Percentiles rank a stretch among this genome's conserved stretches.
Conservation (phyloP, 2,113 vertebrate genomes). For the Xiphophorus couchianus region DNA sequence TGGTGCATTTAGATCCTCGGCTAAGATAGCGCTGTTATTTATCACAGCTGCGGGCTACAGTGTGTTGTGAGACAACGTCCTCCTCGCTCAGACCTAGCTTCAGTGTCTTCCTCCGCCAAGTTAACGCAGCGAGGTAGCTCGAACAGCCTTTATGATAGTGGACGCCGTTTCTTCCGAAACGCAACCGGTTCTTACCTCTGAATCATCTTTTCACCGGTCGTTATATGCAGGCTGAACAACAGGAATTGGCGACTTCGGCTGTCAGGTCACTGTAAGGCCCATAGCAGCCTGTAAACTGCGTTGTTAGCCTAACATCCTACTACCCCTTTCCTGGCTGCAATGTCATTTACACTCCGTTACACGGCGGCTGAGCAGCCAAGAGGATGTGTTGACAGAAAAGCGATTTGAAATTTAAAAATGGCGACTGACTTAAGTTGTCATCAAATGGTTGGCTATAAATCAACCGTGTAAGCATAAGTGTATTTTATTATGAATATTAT, state of each 20-base stretch:
- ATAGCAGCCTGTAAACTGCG: slow-evolving; percentile 29
- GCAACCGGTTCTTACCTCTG: slow-evolving; percentile 46
- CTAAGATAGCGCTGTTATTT: slow-evolving; percentile 9
- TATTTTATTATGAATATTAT: neutral
- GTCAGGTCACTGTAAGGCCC: slow-evolving; percentile 66
- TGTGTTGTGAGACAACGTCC: slow-evolving; percentile 16
- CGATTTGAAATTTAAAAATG: slow-evolving; percentile 63
- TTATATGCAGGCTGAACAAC: slow-evolving; percentile 15
- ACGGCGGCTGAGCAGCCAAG: slow-evolving; percentile 1
- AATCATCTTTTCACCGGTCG: slow-evolving; percentile 23
- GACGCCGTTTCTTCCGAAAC: neutral
- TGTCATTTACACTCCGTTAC: slow-evolving; percentile 50
- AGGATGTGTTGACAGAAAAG: slow-evolving; percentile 11
- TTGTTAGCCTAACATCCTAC: slow-evolving; percentile 38
- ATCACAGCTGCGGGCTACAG: slow-evolving; percentile 2
- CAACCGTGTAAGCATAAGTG: slow-evolving; percentile 26
- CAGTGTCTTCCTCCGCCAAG: slow-evolving; percentile 19
- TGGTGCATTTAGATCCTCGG: slow-evolving; percentile 4
- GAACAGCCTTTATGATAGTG: neutral
- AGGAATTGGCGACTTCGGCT: slow-evolving; percentile 17
- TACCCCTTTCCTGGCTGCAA: slow-evolving; percentile 37
- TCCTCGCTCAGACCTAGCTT: slow-evolving; percentile 9
- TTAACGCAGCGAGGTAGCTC: slow-evolving; percentile 22
- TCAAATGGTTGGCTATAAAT: slow-evolving; percentile 49
- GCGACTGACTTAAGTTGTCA: slow-evolving; percentile 61